A percentile compares a stretch with the other conserved stretches of the same genome.
Conservation (phyloP, 2,113 vertebrate species). For the Apodemus speciosus region DNA sequence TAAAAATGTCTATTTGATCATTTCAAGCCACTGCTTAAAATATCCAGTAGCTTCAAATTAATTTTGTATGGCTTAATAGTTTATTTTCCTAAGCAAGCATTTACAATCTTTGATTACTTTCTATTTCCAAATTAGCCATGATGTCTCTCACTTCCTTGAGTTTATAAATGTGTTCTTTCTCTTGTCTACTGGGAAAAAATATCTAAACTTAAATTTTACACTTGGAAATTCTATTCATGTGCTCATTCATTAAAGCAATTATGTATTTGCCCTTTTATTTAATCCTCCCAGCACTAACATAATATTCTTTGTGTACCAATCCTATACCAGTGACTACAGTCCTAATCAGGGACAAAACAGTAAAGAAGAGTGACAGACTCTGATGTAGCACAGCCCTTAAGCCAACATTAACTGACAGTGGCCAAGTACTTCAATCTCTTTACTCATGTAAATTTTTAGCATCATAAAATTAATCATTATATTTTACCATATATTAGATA, state of each 20-base stretch:
- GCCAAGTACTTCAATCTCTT: neutral
- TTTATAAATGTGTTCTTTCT: constrained; percentile 43
- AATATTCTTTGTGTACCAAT: neutral
- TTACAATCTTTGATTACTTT: constrained; percentile 25
- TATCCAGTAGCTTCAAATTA: neutral
- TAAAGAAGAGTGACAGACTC: neutral
- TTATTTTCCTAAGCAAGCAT: constrained; percentile 39
- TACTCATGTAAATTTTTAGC: neutral
- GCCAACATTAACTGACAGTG: neutral
- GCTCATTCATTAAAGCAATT: constrained; percentile 13
- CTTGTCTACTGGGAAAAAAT: neutral
- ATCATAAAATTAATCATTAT: neutral
- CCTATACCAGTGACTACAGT: neutral
- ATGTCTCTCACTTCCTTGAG: neutral
- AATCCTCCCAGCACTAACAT: neutral
- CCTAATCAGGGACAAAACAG: neutral
- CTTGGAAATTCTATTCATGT: neutral
- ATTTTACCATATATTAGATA: neutral
- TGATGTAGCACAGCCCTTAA: neutral
- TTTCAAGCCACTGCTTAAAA: constrained; percentile 15
- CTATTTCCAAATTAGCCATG: neutral
- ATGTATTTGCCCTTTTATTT: neutral
- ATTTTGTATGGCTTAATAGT: constrained; percentile 34
- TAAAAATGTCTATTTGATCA: neutral
- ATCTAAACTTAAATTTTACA: neutral